Percentiles rank a stretch among this genome's conserved stretches.
phyloP scores from a whole-genome alignment of 2,113 vertebrate species.

The Gasterosteus aculeatus region DNA sequence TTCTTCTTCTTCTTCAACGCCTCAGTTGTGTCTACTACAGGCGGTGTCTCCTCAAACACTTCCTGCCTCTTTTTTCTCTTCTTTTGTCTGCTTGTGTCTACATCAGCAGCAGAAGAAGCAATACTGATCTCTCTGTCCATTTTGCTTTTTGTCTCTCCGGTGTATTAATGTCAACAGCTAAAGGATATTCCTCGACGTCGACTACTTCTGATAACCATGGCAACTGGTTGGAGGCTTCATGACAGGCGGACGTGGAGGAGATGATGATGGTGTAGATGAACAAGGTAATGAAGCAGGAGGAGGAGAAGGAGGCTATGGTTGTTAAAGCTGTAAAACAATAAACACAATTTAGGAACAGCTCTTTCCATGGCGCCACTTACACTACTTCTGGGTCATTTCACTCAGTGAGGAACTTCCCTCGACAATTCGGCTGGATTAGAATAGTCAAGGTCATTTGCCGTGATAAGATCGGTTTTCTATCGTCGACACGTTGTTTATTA shows the following conservation, averaged over 20 bases:
- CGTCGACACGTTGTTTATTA: too few relatives aligned
- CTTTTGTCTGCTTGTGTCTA: background rate
- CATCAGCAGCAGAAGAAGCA: background rate
- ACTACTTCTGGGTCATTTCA: too few relatives aligned
- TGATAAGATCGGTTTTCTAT: too few relatives aligned
- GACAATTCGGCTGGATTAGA: too few relatives aligned
- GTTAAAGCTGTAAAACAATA: background rate
- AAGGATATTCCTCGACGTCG: background rate
- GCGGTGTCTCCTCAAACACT: background rate
- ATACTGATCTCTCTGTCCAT: background rate
- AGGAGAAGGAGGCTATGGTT: background rate
- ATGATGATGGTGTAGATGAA: background rate
- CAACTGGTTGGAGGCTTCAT: conserved; percentile 24
- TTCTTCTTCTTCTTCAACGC: background rate
- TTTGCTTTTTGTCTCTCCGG: background rate
- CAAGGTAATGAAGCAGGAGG: background rate
- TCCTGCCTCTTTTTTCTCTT: background rate
- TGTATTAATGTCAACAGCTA: background rate
- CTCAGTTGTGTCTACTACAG: background rate
- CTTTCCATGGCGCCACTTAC: too few relatives aligned
- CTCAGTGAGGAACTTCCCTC: too few relatives aligned
- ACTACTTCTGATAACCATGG: too few relatives aligned
- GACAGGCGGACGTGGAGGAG: background rate
- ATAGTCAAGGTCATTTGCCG: too few relatives aligned
- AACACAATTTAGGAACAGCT: background rate